A percentile compares a stretch with the other conserved stretches of the same genome.
Evolutionary conservation across 2,888 invertebrate species (phyloP).

Genomic region (Himalopsyche tibetana): DNA sequence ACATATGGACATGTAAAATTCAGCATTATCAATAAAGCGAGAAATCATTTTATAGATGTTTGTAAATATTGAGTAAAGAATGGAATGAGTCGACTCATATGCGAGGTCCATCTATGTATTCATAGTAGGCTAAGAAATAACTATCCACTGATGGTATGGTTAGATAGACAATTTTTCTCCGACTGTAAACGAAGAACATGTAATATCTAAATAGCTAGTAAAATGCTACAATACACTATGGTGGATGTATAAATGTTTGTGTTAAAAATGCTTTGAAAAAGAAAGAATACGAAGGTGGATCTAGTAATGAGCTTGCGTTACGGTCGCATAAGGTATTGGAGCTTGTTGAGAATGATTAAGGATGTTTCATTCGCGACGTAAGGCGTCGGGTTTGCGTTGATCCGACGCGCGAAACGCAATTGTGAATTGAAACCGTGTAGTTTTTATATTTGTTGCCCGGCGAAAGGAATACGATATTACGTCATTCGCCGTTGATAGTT

Average conservation of each 20-base stretch:
- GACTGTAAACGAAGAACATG: no score
- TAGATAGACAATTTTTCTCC: no score
- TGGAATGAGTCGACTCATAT: background rate
- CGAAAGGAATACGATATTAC: conserved; percentile 14
- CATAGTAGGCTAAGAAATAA: background rate
- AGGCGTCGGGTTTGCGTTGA: background rate
- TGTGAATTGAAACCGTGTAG: conserved; percentile 14
- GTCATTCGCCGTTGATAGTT: conserved; percentile 20
- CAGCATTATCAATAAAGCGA: background rate
- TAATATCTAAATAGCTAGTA: no score
- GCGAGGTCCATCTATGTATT: conserved; percentile 3
- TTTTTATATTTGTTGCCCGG: conserved; percentile 34
- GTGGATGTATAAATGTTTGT: no score
- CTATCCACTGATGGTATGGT: no score
- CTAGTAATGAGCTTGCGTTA: background rate
- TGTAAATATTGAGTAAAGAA: conserved; percentile 23
- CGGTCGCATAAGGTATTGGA: background rate
- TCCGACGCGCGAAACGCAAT: background rate
- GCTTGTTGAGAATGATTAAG: no score
- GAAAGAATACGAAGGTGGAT: background rate
- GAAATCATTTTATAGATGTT: background rate
- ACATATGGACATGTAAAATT: background rate
- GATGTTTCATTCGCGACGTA: no score
- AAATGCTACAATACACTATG: no score
- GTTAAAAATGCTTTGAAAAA: background rate